Base-by-base conservation (phyloP, 2,113 vertebrate genomes). In the Hystrix cristata region DNA sequence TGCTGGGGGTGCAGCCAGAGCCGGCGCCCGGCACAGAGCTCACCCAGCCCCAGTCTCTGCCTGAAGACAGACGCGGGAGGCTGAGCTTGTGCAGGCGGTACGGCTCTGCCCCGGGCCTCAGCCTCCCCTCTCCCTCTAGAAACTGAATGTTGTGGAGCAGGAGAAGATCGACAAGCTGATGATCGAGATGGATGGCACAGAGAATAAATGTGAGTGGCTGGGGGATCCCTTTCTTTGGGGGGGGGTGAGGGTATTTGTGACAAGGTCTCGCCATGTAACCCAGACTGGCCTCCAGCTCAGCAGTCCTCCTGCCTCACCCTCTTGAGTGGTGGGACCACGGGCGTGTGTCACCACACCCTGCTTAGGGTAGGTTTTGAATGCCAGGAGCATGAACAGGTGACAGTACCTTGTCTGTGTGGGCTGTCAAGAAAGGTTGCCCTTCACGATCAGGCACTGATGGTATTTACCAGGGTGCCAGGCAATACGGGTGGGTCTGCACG, bases 141-240 rank as follows among this genome's bases (percentile, higher is more conserved):
- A 99, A 31, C 72, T 99, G 96, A 99, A 51, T 0, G 99, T 99
- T 19, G 48, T 98, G 83, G 99, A 99, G 10, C 99, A 99, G 98
- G 99, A 99, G 79, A 99, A 99, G 98, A 99, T 99, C 4, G 99
- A 99, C 98, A 98, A 99, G 83, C 98, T 99, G 98, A 99, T 99
- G 99, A 98, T 99, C 71, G 99, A 99, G 88, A 99, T 99, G 99
- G 99, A 99, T n/a, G 99, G 99, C 80, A 99, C 99, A 2, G 99
- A 99, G 13, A 99, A 99, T 96, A 99, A 99, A 96, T 99, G 99
- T 99, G 99, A 99, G 99, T 98, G 29, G 18, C 71, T 4, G 1
- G 43, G 60, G 2, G 12, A 38, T 38, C 38, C 38, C 38, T 38
- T 38, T 38, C 38, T 38, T 2, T 38, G 38, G 38, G 38, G 38